These are phyloP conservation scores for Coturnix japonica DNA, from an alignment of 2,113 vertebrate genomes.

Conservation along the genomic window DNA sequence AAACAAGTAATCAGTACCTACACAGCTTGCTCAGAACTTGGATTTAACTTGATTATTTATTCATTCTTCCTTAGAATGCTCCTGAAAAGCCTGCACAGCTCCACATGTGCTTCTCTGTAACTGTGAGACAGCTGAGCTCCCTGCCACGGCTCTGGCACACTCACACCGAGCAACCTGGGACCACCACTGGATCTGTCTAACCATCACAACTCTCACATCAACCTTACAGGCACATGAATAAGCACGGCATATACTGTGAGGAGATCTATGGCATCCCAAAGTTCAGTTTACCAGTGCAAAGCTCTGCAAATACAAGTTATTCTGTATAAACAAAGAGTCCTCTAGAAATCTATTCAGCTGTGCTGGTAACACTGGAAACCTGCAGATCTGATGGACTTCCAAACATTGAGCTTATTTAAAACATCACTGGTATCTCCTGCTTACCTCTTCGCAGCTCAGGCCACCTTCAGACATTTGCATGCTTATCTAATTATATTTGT, in stretches of 20 bases:
- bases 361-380: not conserved
- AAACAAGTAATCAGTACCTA: not conserved
- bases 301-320: not conserved
- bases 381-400: not conserved
- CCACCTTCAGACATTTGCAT: not conserved
- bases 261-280: not conserved
- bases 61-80: not conserved
- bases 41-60: not conserved
- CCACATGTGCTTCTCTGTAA: not conserved
- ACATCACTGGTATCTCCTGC: not conserved
- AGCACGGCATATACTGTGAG: not conserved
- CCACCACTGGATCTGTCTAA: not conserved
- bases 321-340: not conserved
- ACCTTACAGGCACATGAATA: not conserved
- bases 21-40: not conserved
- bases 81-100: not conserved
- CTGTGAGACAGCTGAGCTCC: too few species aligned
- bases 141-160: not conserved
- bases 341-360: not conserved
- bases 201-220: not conserved
- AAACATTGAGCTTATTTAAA: not conserved
- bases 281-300: not conserved
- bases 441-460: not conserved
- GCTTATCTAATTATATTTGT: not conserved
- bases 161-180: not conserved